These are phyloP conservation scores for Sardina pilchardus DNA, from an alignment of 2,113 vertebrate species.

Conservation along the genomic window DNA sequence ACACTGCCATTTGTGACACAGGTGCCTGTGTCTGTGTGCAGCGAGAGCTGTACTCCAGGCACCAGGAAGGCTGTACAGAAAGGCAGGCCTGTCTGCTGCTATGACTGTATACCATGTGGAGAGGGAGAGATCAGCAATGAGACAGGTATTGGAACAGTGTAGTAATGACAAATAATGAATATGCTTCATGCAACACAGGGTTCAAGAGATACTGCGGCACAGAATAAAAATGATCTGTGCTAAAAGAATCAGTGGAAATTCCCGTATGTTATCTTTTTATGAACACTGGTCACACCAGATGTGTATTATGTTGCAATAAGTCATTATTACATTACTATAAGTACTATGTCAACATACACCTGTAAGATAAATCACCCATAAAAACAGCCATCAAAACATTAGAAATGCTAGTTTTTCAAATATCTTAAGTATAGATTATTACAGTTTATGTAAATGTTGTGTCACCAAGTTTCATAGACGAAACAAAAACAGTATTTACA, in stretches of 20 bases:
- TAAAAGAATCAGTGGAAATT: too few species aligned
- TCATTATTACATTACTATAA: too few species aligned
- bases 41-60: slow-evolving; percentile 46
- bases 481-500: background rate
- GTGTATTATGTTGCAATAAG: too few species aligned
- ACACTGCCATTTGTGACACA: slow-evolving; percentile 14
- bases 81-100: slow-evolving; percentile 52
- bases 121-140: slow-evolving; percentile 53
- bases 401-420: too few species aligned
- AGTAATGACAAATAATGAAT: background rate
- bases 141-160: slow-evolving; percentile 43
- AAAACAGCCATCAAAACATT: too few species aligned
- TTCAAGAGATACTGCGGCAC: background rate
- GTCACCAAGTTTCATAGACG: background rate
- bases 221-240: background rate
- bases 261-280: too few species aligned
- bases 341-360: too few species aligned
- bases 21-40: slow-evolving; percentile 53
- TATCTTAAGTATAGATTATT: too few species aligned
- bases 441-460: background rate
- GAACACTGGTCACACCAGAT: too few species aligned
- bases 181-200: background rate
- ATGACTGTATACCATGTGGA: slow-evolving; percentile 54
- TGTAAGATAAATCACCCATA: too few species aligned
- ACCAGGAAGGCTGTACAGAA: slow-evolving; percentile 51